phyloP scores from a whole-genome alignment of 2,113 vertebrate species.

The Nerophis ophidion region DNA sequence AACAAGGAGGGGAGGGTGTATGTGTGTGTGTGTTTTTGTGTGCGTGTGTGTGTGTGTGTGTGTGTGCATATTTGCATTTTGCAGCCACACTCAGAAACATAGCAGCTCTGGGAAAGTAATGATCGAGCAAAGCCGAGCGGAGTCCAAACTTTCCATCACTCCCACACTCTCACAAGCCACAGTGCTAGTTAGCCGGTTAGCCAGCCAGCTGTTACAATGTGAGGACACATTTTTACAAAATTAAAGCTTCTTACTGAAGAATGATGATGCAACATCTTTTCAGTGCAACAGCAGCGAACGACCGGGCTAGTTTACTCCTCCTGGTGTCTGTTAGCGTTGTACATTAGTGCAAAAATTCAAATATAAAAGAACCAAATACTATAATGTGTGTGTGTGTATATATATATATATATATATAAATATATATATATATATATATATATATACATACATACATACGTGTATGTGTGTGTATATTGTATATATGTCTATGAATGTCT shows the following conservation, averaged over 20 bases:
- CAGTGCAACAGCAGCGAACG: not conserved
- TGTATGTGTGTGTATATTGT: no score
- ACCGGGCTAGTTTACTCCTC: no score
- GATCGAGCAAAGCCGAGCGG: conserved; percentile 4
- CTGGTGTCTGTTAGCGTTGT: no score
- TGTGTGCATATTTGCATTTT: conserved; percentile 35
- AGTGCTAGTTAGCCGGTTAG: not conserved
- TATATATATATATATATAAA: no score
- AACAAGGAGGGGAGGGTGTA: not conserved
- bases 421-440: no score
- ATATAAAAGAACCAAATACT: no score
- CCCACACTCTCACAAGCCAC: not conserved
- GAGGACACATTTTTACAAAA: not conserved
- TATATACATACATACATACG: no score
- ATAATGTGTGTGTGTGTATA: no score
- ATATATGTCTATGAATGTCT: no score
- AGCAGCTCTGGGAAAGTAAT: conserved; percentile 1
- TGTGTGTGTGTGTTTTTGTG: no score
- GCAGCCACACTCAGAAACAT: conserved; percentile 28
- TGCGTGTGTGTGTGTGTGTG: no score
- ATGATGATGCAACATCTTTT: conserved; percentile 1
- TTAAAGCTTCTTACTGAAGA: not conserved
- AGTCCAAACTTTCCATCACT: conserved; percentile 4
- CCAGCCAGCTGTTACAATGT: not conserved
- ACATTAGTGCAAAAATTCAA: no score